Evolutionary conservation across 1,140 invertebrate genomes (phyloP).

Genomic region (Apis laboriosa): DNA sequence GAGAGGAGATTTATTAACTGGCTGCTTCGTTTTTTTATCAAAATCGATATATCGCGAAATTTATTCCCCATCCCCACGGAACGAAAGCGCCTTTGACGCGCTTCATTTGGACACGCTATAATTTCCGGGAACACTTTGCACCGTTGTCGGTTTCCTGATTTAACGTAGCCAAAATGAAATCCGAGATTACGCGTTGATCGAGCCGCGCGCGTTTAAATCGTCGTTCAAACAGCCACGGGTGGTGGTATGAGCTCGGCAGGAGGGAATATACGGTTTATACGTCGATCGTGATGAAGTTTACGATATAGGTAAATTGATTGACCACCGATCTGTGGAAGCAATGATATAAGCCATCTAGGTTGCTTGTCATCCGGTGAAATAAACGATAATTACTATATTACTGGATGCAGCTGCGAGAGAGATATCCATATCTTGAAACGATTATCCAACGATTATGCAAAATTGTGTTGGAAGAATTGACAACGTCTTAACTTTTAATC

Average conservation of each 20-base stretch:
- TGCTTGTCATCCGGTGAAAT: background rate
- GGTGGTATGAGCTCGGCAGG: background rate
- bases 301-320: conserved; percentile 58
- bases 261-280: conserved; percentile 43
- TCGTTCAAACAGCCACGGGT: conserved; percentile 46
- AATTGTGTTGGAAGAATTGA: no score
- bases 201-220: conserved; percentile 62
- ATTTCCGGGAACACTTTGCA: conserved; percentile 40
- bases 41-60: background rate
- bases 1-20: background rate
- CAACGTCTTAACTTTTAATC: no score
- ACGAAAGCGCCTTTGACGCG: background rate
- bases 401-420: background rate
- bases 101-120: conserved; percentile 16
- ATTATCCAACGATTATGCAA: background rate
- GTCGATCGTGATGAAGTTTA: conserved; percentile 55
- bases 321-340: conserved; percentile 26
- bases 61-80: conserved; percentile 8
- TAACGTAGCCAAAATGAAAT: conserved; percentile 71
- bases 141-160: conserved; percentile 58
- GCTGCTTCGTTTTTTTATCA: background rate
- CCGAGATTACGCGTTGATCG: conserved; percentile 69
- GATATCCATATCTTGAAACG: conserved; percentile 11
- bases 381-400: conserved; percentile 4
- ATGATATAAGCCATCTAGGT: background rate